Evolutionary conservation across 2,888 invertebrate genomes (phyloP).

Genomic region (Tetranychus truncatus): DNA sequence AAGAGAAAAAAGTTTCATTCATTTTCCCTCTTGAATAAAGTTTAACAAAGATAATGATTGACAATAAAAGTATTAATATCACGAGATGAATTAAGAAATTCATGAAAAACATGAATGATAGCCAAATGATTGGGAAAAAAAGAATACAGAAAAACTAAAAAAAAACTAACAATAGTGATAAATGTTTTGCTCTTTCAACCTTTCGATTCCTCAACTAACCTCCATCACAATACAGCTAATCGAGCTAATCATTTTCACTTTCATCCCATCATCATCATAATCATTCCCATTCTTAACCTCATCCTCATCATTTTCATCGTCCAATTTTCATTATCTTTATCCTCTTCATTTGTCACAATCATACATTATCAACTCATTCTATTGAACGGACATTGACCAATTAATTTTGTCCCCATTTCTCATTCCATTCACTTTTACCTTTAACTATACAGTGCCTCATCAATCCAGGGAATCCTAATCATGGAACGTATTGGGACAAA

Average conservation of each 20-base stretch:
- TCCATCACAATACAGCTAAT: neutral
- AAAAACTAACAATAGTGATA: neutral
- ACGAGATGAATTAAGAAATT: too few relatives aligned
- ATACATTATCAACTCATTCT: neutral
- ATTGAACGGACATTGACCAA: neutral
- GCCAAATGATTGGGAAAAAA: neutral
- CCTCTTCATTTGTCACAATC: neutral
- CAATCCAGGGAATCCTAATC: neutral
- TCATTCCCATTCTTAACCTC: neutral
- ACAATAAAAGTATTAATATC: slow-evolving; percentile 30
- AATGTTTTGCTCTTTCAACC: slow-evolving; percentile 1
- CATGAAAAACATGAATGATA: too few relatives aligned
- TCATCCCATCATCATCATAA: neutral
- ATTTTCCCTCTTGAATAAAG: neutral
- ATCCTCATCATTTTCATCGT: neutral
- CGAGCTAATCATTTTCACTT: neutral
- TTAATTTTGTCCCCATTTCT: neutral
- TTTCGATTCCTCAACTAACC: neutral
- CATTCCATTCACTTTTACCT: neutral
- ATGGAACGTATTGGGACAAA: slow-evolving; percentile 1
- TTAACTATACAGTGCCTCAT: neutral
- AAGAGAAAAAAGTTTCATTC: neutral
- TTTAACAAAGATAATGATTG: neutral
- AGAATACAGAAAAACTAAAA: neutral
- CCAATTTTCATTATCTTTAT: neutral